Base-by-base conservation (phyloP, 2,113 vertebrate species). In the Gasterosteus aculeatus region DNA sequence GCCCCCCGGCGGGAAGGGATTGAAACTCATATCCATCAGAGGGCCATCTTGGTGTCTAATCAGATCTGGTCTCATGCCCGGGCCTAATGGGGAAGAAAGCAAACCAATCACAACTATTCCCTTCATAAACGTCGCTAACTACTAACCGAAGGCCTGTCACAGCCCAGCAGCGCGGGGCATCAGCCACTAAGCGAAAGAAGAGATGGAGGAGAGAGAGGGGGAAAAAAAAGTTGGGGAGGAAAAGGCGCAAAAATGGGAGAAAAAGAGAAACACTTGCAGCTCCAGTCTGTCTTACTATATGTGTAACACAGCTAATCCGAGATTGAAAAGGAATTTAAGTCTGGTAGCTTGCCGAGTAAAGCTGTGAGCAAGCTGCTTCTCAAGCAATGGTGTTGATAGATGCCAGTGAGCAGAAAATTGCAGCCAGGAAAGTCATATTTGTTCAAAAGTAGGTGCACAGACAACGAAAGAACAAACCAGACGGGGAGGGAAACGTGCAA, bases 11-110 rank as follows among this genome's bases (percentile, higher is more conserved):
- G 87, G 89, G 87, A 93, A 93, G 87, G 92, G 88, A 92, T 76
- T 92, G 90, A 92, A 93, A 92, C 35, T 87, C 88, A 92, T 91
- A 86, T 93, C 91, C 93, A 93, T 91, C 91, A 93, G 87, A 78
- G 86, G 93, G 86, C 86, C 90, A 88, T 93, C 88, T 87, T 89
- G 87, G 88, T 89, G 92, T 68, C 92, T 89, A 90, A 93, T 88
- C 87, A 91, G 86, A 87, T 91, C 89, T 79, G 91, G 90, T 91
- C 85, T 82, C 89, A 91, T 90, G 78, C 87, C 90, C 56, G 87
- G 67, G 83, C 90, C 91, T 93, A 89, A 87, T 88, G 89, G 84
- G 88, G 91, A 85, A 89, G 83, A 89, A 93, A 91, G 85, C 86
- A 92, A 89, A 91, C 84, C 84, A 90, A 92, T 91, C 85, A 92